Base-by-base conservation (phyloP, 2,888 invertebrate species). In the Sisyra nigra region DNA sequence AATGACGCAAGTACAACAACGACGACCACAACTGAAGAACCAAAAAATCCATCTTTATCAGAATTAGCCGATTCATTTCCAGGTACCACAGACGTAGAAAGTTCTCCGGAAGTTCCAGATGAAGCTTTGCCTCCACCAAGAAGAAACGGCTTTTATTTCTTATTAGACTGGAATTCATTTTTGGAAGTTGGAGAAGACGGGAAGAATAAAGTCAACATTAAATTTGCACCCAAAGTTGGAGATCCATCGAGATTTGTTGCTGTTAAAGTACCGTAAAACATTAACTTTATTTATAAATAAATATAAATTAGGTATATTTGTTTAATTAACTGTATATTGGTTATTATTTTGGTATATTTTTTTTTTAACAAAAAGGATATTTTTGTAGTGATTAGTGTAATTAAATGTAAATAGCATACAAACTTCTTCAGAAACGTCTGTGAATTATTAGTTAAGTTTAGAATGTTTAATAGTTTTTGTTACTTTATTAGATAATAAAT, bases 141-240 rank as follows among this genome's bases (percentile, higher is more conserved):
- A 50, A 76, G 73, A 52, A 85, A 79, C 46, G 88, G 87, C 0
- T 78, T 87, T 50, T 88, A 87, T 56, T 87, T 86, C 65, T 70
- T 87, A 55, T 67, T 85, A 6, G 88, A 88, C 56, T 86, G 86
- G 85, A 87, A 88, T 55, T 75, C 80, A 42, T 88, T 88, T 55
- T 66, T 87, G 13, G 85, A 86, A 61, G 85, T 87, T 3, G 87
- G 86, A 9, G 73, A 74, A 50, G 81, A 81, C 15, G 80, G 75
- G 32, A 66, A 63, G 10, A 72, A 71, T 30, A 76, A 80, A 62
- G 80, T 87, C 1, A 81, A 84, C 53, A 72, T 88, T 51, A 72
- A 82, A 53, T 80, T 87, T 52, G 76, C 81, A 50, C 86, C 86
- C 0, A 84, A 81, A 64, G 70, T 79, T 34, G 87, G 87, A 1